Evolutionary conservation across 2,888 invertebrate genomes (phyloP).

Genomic region (Choreutis nemorana): DNA sequence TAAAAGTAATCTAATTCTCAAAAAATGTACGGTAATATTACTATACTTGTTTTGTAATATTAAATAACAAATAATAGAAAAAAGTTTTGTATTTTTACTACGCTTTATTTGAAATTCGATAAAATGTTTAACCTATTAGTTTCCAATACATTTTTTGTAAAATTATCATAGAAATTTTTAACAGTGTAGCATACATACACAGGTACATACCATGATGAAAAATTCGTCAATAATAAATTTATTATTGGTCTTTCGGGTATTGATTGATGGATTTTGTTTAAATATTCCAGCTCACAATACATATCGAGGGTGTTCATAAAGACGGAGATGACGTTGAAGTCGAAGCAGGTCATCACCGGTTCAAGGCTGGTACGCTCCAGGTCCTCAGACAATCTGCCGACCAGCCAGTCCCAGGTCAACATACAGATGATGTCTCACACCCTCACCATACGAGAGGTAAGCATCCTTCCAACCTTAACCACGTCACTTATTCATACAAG

Average conservation of each 20-base stretch:
- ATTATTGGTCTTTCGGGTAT: too few relatives aligned
- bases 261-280: too few relatives aligned
- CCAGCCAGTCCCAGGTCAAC: constrained; percentile 92
- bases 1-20: too few relatives aligned
- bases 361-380: constrained; percentile 82
- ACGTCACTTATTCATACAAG: not conserved
- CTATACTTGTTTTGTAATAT: too few relatives aligned
- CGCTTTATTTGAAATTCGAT: too few relatives aligned
- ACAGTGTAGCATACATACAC: not conserved
- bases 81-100: too few relatives aligned
- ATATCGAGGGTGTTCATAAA: constrained; percentile 92
- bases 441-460: constrained; percentile 91
- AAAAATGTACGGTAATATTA: too few relatives aligned
- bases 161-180: too few relatives aligned
- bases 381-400: constrained; percentile 89
- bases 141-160: too few relatives aligned
- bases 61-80: too few relatives aligned
- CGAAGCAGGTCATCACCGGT: constrained; percentile 80
- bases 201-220: not conserved
- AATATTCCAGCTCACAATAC: constrained; percentile 90
- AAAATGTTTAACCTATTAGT: too few relatives aligned
- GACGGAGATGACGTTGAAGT: constrained; percentile 94
- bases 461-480: constrained; percentile 13
- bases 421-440: constrained; percentile 96
- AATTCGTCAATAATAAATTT: too few relatives aligned